phyloP scores from a whole-genome alignment of 1,140 invertebrate genomes.

The Metaphire vulgaris region DNA sequence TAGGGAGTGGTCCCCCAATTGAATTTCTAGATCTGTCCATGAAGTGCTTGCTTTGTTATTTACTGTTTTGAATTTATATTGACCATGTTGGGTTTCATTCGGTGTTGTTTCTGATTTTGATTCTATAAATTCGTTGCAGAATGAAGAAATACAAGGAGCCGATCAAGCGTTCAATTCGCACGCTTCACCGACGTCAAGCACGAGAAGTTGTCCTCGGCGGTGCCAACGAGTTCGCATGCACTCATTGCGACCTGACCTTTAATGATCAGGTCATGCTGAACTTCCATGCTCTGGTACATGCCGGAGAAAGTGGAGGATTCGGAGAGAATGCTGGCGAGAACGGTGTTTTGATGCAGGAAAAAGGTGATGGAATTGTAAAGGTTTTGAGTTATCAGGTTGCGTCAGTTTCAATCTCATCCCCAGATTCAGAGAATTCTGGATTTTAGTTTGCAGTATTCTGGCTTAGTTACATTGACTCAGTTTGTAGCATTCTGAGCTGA shows the following conservation, averaged over 20 bases:
- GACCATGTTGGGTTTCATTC: too few relatives aligned
- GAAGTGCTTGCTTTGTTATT: too few relatives aligned
- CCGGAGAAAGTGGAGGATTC: constrained; percentile 34
- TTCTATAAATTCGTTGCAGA: too few relatives aligned
- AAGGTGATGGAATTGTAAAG: background rate
- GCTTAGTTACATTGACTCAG: background rate
- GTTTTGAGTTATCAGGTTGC: background rate
- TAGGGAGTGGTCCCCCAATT: too few relatives aligned
- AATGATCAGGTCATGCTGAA: constrained; percentile 56
- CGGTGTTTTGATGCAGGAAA: background rate
- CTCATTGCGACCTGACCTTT: constrained; percentile 58
- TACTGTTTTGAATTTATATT: too few relatives aligned
- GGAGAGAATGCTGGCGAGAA: background rate
- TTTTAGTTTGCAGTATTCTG: background rate
- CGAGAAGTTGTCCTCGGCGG: constrained; percentile 37
- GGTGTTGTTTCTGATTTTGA: too few relatives aligned
- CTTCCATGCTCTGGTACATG: constrained; percentile 57
- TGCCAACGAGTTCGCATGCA: constrained; percentile 56
- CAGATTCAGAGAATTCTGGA: background rate
- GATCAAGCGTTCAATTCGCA: constrained; percentile 40
- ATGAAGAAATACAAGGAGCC: constrained; percentile 45
- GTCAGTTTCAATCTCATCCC: background rate
- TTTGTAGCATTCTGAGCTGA: background rate
- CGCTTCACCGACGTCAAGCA: constrained; percentile 40
- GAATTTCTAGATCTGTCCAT: too few relatives aligned